These are phyloP conservation scores for Ormyrus nitidulus DNA, from an alignment of 2,888 invertebrate genomes.

Conservation along the genomic window DNA sequence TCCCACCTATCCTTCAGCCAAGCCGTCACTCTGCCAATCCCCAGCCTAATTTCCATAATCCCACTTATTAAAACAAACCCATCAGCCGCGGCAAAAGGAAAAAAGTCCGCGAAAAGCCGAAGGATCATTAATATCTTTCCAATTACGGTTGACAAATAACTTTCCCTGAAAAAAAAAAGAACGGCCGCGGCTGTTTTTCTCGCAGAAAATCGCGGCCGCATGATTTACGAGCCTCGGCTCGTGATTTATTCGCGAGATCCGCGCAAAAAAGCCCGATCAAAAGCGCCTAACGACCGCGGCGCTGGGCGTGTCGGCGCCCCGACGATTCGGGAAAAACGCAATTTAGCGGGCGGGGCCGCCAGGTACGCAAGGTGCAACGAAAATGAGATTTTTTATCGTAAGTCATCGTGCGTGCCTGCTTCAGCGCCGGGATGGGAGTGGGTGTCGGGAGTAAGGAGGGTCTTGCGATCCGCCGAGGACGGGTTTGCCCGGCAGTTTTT, in stretches of 20 bases:
- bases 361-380: conserved; percentile 43
- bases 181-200: not conserved
- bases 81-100: not conserved
- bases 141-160: conserved; percentile 48
- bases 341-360: conserved; percentile 67
- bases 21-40: not conserved
- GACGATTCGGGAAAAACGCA: conserved; percentile 70
- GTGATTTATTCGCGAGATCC: conserved; percentile 39
- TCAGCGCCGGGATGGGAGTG: too few species aligned
- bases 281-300: not conserved
- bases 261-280: conserved; percentile 1
- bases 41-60: conserved; percentile 16
- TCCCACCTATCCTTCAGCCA: too few species aligned
- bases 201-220: conserved; percentile 14
- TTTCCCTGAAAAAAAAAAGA: conserved; percentile 25
- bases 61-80: conserved; percentile 32
- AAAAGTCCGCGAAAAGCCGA: conserved; percentile 2
- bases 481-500: too few species aligned
- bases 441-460: too few species aligned
- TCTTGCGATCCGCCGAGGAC: too few species aligned
- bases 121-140: conserved; percentile 50
- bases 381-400: conserved; percentile 56
- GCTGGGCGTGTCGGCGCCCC: conserved; percentile 63
- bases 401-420: conserved; percentile 8
- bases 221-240: conserved; percentile 28